These are phyloP conservation scores for Oreochromis tanganicae DNA, from an alignment of 2,113 vertebrate species.

Conservation along the genomic window DNA sequence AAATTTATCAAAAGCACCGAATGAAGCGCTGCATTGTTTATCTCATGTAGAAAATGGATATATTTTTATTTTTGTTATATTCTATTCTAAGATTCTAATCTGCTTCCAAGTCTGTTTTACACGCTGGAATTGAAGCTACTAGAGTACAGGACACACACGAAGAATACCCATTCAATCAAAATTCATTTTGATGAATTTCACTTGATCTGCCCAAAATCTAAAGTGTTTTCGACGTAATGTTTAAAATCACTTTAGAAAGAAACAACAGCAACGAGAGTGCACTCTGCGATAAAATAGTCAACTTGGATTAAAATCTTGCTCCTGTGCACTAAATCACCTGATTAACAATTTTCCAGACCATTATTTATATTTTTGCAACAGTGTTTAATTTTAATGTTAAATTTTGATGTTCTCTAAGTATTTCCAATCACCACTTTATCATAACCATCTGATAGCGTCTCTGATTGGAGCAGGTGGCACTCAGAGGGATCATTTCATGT, in stretches of 20 bases:
- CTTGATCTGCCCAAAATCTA: background rate
- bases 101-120: background rate
- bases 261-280: background rate
- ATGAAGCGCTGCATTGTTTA: background rate
- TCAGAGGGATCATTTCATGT: background rate
- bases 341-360: background rate
- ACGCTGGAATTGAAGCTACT: background rate
- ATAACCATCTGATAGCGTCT: background rate
- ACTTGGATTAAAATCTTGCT: fast-evolving
- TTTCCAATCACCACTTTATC: background rate
- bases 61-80: background rate
- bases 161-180: background rate
- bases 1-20: background rate
- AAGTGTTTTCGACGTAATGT: background rate
- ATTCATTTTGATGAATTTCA: background rate
- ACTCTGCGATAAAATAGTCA: background rate
- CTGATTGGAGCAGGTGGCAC: background rate
- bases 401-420: background rate
- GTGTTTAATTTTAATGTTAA: background rate
- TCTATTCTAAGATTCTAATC: background rate
- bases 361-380: background rate
- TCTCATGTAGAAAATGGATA: background rate
- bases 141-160: fast-evolving
- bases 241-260: background rate
- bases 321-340: background rate